Evolutionary conservation across 2,888 invertebrate genomes (phyloP).

Genomic region (Stenurella melanura): DNA sequence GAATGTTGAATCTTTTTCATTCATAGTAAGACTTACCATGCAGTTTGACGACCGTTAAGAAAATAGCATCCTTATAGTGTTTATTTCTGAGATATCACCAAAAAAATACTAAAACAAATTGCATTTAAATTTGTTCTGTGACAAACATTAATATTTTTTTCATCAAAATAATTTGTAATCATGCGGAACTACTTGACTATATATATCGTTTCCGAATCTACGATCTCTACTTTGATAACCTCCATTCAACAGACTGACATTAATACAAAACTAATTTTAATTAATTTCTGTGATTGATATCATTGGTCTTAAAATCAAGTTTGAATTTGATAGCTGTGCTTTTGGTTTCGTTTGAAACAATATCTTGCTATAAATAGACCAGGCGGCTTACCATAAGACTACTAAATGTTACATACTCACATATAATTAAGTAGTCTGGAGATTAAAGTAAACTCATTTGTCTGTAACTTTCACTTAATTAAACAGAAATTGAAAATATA

Average conservation of each 20-base stretch:
- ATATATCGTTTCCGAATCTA: background rate
- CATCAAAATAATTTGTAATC: too few relatives aligned
- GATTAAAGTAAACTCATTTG: constrained; percentile 1
- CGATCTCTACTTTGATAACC: constrained; percentile 3
- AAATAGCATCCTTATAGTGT: too few relatives aligned
- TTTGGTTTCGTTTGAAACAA: background rate
- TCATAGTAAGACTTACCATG: too few relatives aligned
- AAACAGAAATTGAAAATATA: background rate
- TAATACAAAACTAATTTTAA: background rate
- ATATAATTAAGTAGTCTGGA: background rate
- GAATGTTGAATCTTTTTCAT: too few relatives aligned
- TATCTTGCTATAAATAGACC: background rate
- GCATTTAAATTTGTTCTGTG: too few relatives aligned
- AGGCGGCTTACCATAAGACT: background rate
- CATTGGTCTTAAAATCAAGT: background rate
- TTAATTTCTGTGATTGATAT: constrained; percentile 1
- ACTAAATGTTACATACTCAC: background rate
- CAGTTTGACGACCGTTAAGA: too few relatives aligned
- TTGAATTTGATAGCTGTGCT: background rate
- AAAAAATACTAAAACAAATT: too few relatives aligned
- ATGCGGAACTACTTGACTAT: background rate
- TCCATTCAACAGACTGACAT: background rate
- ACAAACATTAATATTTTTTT: too few relatives aligned
- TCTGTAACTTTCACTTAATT: constrained; percentile 1
- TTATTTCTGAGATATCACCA: too few relatives aligned